Base-by-base conservation (phyloP, 2,888 invertebrate species). In the Hymenopus coronatus region DNA sequence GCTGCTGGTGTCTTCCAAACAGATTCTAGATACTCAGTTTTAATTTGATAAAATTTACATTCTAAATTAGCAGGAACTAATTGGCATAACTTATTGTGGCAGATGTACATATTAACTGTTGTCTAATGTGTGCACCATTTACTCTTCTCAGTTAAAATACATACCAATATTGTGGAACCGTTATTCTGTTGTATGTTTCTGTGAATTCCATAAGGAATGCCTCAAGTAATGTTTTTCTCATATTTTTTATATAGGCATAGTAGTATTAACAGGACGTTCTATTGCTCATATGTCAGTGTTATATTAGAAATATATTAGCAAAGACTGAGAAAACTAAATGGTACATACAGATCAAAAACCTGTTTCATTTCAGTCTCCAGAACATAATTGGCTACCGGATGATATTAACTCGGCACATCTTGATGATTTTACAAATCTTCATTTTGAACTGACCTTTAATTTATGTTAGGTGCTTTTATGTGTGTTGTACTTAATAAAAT, bases 371-470 rank as follows among this genome's bases (percentile, higher is more conserved):
- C 85, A 85, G 85, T 84, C 33, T 84, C 40, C 40, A 84, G 46
- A 46, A 84, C 40, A 85, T 28, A 85, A 85, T 85, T 85, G 85
- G 85, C 54, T 54, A 54, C 54, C 28, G 30, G 28, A 14, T 28
- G n/a, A 28, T n/a, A 84, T 84, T n/a, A 84, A 83, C 28, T 83
- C 28, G n/a, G 28, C 28, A 28, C n/a, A 83, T 70, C 54, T 83
- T 83, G 83, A 83, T 27, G 27, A 27, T 83, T 20, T 8, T 15
- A 84, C 27, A 6, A 20, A 33, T 84, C 54, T 84, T 40, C 14
- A 84, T 85, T 70, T 54, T 85, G 85, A 85, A 85, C 85, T 85
- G 85, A 85, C 85, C 85, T 85, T 85, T 85, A 40, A 70, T 2
- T 20, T 70, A 20, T 8, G 8, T 70, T 70, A 70, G 54, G 54